Conservation (phyloP, 92 coral and sea anemone genomes). For the Galaxea fascicularis region DNA sequence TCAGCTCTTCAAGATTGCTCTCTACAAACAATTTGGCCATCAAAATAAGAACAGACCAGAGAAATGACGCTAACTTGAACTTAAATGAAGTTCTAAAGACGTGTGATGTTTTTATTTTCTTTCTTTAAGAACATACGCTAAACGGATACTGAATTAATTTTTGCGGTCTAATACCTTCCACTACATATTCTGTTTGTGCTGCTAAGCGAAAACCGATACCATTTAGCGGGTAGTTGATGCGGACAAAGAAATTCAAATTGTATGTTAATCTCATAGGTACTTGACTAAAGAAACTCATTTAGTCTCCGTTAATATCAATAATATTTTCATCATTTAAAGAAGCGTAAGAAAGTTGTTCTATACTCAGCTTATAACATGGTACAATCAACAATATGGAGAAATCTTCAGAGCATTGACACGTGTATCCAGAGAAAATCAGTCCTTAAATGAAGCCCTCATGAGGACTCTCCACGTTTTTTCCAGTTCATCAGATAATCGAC, state of each 20-base stretch:
- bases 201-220: neutral
- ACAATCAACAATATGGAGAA: too few relatives aligned
- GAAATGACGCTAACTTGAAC: neutral
- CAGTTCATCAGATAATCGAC: too few relatives aligned
- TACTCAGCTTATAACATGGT: too few relatives aligned
- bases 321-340: too few relatives aligned
- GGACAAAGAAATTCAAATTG: neutral
- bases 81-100: neutral
- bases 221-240: neutral
- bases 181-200: neutral
- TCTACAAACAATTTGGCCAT: neutral
- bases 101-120: neutral
- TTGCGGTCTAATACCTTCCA: neutral
- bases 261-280: neutral
- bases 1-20: neutral
- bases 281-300: too few relatives aligned
- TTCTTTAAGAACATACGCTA: neutral
- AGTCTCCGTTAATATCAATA: neutral
- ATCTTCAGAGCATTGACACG: neutral
- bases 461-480: too few relatives aligned
- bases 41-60: neutral
- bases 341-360: too few relatives aligned
- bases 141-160: neutral
- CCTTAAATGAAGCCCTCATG: neutral
- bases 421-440: neutral